Percentiles rank a stretch among this genome's conserved stretches.
These are phyloP conservation scores for Papilio polyxenes DNA, from an alignment of 1,140 invertebrate genomes.

Conservation along the genomic window DNA sequence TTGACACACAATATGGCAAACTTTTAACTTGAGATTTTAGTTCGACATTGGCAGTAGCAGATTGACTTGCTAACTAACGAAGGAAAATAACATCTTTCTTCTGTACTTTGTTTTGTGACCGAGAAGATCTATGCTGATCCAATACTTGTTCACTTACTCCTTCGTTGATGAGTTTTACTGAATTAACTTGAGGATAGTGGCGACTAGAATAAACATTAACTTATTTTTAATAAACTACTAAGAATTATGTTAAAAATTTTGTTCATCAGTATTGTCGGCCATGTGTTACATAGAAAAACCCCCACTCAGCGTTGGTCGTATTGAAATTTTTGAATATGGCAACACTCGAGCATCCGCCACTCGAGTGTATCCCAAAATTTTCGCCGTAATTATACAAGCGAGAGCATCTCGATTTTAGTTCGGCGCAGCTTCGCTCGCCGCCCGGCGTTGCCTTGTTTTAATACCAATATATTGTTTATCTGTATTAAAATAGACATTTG, in stretches of 20 bases:
- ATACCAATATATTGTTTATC: no score
- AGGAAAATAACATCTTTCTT: no score
- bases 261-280: not conserved
- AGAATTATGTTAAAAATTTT: not conserved
- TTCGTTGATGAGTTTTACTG: no score
- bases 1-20: constrained; percentile 29
- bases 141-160: no score
- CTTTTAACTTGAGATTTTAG: not conserved
- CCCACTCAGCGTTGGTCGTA: constrained; percentile 62
- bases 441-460: constrained; percentile 43
- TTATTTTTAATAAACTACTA: not conserved
- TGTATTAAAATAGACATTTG: no score
- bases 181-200: no score
- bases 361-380: constrained; percentile 76
- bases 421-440: constrained; percentile 46
- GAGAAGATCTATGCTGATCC: no score
- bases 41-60: not conserved
- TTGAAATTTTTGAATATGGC: constrained; percentile 78
- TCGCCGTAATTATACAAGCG: constrained; percentile 69
- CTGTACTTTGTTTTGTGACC: no score
- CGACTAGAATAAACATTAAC: not conserved
- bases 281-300: constrained; percentile 53
- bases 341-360: constrained; percentile 68
- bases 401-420: constrained; percentile 62
- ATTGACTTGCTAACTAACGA: no score